Evolutionary conservation across 2,888 invertebrate species (phyloP).

Genomic region (Caenorhabditis sp.): DNA sequence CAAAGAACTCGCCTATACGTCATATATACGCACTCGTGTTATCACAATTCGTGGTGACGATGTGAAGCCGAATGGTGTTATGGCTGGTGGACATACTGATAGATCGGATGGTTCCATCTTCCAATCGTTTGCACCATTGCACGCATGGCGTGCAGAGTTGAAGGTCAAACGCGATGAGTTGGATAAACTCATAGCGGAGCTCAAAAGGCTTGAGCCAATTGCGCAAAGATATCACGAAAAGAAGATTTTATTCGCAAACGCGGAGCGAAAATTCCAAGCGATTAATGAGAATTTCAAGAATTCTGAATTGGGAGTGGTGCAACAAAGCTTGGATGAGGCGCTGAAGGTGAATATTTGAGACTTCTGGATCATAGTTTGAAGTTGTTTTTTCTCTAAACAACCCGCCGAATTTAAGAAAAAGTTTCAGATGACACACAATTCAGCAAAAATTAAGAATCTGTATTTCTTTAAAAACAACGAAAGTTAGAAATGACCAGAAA

Average conservation of each 20-base stretch:
- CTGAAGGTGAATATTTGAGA: conserved; percentile 18
- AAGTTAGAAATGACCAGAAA: too few relatives aligned
- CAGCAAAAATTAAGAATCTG: too few relatives aligned
- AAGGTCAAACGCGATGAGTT: background rate
- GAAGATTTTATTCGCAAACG: background rate
- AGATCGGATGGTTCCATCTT: background rate
- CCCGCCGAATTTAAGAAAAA: too few relatives aligned
- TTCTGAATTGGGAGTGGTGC: conserved; percentile 45
- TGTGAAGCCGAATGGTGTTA: conserved; percentile 86
- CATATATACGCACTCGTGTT: conserved; percentile 69
- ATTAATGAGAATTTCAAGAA: conserved; percentile 40
- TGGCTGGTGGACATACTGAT: conserved; percentile 81
- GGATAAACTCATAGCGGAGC: conserved; percentile 77
- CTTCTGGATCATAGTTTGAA: background rate
- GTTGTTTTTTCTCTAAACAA: too few relatives aligned
- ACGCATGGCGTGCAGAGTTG: background rate
- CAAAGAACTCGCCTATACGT: conserved; percentile 82
- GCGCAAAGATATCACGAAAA: background rate
- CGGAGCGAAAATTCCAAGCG: conserved; percentile 20
- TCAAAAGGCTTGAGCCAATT: conserved; percentile 76
- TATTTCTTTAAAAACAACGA: too few relatives aligned
- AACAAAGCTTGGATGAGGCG: conserved; percentile 35
- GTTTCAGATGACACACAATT: too few relatives aligned
- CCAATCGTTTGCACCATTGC: background rate
- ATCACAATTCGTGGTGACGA: conserved; percentile 82